Conservation (phyloP, 2,797 vertebrate species). For the Cichlasoma orientale region DNA sequence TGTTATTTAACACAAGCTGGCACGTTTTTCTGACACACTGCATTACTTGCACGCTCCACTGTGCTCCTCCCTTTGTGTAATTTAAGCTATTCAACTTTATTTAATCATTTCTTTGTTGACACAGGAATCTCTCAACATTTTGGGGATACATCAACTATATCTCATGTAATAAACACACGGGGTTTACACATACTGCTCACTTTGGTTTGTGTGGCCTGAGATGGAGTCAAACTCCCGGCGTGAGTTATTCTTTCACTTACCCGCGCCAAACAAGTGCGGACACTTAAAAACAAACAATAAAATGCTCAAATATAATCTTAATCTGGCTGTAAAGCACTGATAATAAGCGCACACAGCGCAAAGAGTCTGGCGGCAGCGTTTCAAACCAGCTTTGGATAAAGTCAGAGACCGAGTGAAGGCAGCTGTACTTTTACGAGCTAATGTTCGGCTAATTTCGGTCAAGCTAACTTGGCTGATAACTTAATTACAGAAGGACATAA, state of each 20-base stretch:
- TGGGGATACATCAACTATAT: background rate
- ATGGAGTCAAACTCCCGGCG: background rate
- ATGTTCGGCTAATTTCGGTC: rapidly evolving
- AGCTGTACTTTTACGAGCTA: background rate
- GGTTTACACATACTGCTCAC: background rate
- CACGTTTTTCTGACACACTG: background rate
- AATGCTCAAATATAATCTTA: background rate
- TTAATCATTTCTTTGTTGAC: background rate
- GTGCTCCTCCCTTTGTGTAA: background rate
- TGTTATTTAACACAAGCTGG: background rate
- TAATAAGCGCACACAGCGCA: too few species aligned
- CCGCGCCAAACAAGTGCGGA: background rate
- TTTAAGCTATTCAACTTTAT: background rate
- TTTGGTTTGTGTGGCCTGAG: background rate
- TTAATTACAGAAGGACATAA: background rate
- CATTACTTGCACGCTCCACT: rapidly evolving
- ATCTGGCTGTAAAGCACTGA: background rate
- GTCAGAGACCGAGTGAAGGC: background rate
- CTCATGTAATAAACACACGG: background rate
- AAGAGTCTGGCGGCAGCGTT: background rate
- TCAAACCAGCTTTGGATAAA: rapidly evolving
- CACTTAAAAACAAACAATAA: background rate
- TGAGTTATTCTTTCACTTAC: rapidly evolving
- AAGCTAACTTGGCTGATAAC: background rate
- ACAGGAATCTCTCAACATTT: background rate